These are phyloP conservation scores for Pampusana beccarii DNA, from an alignment of 2,113 vertebrate genomes.

Conservation along the genomic window DNA sequence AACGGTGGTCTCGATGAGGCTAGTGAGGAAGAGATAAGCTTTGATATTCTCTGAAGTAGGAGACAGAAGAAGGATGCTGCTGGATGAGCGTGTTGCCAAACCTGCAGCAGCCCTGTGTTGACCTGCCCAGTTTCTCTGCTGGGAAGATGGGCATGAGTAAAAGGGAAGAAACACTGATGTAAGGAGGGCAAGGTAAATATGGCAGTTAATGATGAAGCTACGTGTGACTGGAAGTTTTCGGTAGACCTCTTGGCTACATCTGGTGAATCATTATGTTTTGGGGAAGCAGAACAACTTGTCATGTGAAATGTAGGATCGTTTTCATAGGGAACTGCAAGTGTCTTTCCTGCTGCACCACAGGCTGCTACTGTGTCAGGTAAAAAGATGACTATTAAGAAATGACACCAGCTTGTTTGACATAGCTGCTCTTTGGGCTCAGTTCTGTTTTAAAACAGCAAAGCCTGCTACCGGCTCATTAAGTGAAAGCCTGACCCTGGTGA, in stretches of 20 bases:
- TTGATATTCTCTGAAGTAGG: not conserved
- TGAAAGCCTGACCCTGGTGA: not conserved
- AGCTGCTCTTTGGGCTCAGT: not conserved
- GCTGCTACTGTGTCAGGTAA: not conserved
- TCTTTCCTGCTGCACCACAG: not conserved
- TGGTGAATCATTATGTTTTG: not conserved
- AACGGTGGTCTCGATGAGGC: not conserved
- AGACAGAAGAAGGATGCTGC: accelerated
- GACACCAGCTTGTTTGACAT: not conserved
- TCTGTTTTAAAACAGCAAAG: not conserved
- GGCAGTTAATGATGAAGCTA: not conserved
- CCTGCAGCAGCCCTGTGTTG: not conserved
- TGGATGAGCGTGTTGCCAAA: not conserved
- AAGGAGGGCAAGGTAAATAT: not conserved
- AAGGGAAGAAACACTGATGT: not conserved
- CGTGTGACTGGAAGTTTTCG: not conserved
- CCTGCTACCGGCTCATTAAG: not conserved
- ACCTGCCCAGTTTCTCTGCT: not conserved
- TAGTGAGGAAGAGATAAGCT: not conserved
- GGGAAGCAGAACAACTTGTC: not conserved
- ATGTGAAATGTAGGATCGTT: not conserved
- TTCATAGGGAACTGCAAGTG: not conserved
- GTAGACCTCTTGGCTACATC: not conserved
- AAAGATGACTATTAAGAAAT: not conserved
- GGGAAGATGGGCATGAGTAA: not conserved